Evolutionary conservation across 2,888 invertebrate species (phyloP).

Genomic region (Amphipoea oculea): DNA sequence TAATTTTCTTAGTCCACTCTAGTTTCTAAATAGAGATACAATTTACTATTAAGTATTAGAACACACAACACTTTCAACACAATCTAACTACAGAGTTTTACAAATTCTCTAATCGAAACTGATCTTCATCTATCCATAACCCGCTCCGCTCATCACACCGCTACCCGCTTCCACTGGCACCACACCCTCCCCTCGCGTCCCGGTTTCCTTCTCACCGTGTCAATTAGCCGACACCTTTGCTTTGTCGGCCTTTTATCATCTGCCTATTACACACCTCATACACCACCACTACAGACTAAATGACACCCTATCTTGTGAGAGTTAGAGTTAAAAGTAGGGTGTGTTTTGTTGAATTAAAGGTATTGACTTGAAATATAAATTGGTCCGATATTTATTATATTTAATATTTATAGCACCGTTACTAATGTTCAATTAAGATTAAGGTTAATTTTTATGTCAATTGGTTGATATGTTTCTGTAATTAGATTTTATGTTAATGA

Average conservation of each 20-base stretch:
- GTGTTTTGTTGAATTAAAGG: conserved; percentile 47
- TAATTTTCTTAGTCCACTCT: too few relatives aligned
- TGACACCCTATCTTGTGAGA: conserved; percentile 43
- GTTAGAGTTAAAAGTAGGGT: conserved; percentile 52
- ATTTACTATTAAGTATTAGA: too few relatives aligned
- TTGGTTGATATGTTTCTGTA: conserved; percentile 48
- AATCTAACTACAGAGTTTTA: too few relatives aligned
- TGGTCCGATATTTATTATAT: conserved; percentile 62
- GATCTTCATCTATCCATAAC: background rate
- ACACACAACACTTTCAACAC: too few relatives aligned
- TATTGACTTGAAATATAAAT: conserved; percentile 71
- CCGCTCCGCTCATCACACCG: conserved; percentile 42
- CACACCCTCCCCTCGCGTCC: conserved; percentile 64
- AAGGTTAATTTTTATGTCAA: conserved; percentile 52
- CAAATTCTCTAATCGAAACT: too few relatives aligned
- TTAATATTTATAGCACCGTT: conserved; percentile 69
- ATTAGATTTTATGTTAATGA: conserved; percentile 58
- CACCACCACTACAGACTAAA: conserved; percentile 47
- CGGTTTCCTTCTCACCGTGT: conserved; percentile 80
- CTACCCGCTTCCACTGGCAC: conserved; percentile 63
- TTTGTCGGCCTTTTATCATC: conserved; percentile 82
- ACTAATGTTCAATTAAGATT: conserved; percentile 67
- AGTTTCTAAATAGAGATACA: too few relatives aligned
- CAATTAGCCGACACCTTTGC: conserved; percentile 87
- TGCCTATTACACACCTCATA: conserved; percentile 75